Evolutionary conservation across 2,113 vertebrate genomes (phyloP).

Genomic region (Urocitellus parryii): DNA sequence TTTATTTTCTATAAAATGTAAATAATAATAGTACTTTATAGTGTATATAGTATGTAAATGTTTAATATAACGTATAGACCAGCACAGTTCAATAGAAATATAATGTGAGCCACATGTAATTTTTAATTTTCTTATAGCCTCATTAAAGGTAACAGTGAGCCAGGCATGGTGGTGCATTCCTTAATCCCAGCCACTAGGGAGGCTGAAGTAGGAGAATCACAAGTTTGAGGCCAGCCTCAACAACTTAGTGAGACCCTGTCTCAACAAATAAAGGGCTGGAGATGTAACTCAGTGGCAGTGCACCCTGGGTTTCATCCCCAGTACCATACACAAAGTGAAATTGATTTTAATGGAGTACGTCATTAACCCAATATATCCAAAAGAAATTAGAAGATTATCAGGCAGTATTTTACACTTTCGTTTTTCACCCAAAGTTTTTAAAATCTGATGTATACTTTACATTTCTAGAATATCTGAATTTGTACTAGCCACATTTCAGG

Average conservation of each 20-base stretch:
- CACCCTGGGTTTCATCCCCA: too few relatives aligned
- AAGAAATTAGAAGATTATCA: conserved; percentile 13
- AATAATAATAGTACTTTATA: not conserved
- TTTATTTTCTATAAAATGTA: conserved; percentile 11
- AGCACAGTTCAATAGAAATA: not conserved
- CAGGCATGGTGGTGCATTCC: too few relatives aligned
- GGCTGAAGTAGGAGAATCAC: too few relatives aligned
- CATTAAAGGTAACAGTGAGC: not conserved
- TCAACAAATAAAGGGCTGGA: not conserved
- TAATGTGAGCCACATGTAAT: not conserved
- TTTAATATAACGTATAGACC: not conserved
- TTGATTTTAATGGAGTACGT: not conserved
- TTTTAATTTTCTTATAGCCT: conserved; percentile 27
- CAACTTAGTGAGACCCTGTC: not conserved
- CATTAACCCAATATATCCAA: not conserved
- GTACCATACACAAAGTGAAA: not conserved
- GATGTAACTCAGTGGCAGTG: too few relatives aligned
- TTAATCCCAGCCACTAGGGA: too few relatives aligned
- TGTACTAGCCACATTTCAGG: not conserved
- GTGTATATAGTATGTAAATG: not conserved
- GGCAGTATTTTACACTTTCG: not conserved
- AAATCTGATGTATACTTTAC: not conserved
- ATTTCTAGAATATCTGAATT: not conserved
- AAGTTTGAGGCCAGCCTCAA: not conserved
- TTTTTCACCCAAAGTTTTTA: conserved; percentile 45